Evolutionary conservation across 2,797 vertebrate genomes (phyloP).

Genomic region (Streptopelia turtur): DNA sequence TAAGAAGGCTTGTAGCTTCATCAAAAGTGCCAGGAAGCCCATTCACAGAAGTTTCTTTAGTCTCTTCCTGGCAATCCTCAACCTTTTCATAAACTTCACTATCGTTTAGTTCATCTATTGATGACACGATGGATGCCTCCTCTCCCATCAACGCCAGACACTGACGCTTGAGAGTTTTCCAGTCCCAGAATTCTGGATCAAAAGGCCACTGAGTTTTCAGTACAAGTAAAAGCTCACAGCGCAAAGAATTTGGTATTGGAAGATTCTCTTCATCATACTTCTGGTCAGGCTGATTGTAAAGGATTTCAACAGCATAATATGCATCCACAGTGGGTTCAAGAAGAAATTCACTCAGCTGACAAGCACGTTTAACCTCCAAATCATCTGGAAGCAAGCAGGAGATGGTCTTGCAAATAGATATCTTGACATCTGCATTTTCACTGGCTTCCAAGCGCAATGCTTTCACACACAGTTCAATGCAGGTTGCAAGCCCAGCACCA

Average conservation of each 20-base stretch:
- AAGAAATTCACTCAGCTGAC: slow-evolving; percentile 96
- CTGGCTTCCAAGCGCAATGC: slow-evolving; percentile 91
- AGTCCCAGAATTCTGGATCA: slow-evolving; percentile 99
- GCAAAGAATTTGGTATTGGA: slow-evolving; percentile 95
- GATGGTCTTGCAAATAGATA: slow-evolving; percentile 97
- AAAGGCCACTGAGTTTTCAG: slow-evolving; percentile 98
- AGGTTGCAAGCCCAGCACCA: slow-evolving; percentile 87
- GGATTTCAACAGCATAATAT: slow-evolving; percentile 94
- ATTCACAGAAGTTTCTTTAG: slow-evolving; percentile 77
- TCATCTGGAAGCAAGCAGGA: slow-evolving; percentile 94
- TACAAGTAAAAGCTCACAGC: slow-evolving; percentile 94
- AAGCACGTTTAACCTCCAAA: slow-evolving; percentile 95
- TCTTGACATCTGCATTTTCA: slow-evolving; percentile 88
- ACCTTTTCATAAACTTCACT: slow-evolving; percentile 90
- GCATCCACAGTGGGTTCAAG: slow-evolving; percentile 96
- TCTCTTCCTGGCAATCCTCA: slow-evolving; percentile 82
- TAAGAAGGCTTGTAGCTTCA: slow-evolving; percentile 85
- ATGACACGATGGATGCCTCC: slow-evolving; percentile 97
- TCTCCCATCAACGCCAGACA: slow-evolving; percentile 96
- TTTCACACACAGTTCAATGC: slow-evolving; percentile 93
- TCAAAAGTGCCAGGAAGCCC: slow-evolving; percentile 82
- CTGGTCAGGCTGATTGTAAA: slow-evolving; percentile 98
- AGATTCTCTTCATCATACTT: slow-evolving; percentile 94
- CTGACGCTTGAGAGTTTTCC: slow-evolving; percentile 96
- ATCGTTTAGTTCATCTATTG: slow-evolving; percentile 94